Conservation (phyloP, 1,140 invertebrate species). For the Thaumatotibia leucotreta region DNA sequence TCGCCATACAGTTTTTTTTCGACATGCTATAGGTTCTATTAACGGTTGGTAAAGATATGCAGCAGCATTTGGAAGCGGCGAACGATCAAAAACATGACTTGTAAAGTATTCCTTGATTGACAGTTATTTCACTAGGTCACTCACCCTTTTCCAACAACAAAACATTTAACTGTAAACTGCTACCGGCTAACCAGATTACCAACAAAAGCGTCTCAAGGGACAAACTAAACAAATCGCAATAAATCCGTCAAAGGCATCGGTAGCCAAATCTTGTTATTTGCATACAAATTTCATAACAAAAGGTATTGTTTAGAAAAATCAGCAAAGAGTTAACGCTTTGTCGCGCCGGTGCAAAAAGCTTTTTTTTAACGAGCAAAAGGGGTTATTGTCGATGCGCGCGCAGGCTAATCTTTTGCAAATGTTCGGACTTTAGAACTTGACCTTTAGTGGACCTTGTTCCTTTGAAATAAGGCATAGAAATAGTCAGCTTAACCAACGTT, state of each 20-base stretch:
- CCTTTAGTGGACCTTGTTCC: slow-evolving; percentile 19
- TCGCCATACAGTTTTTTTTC: too few species aligned
- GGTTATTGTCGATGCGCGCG: slow-evolving; percentile 59
- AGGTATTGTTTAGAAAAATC: slow-evolving; percentile 16
- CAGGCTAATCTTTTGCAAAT: slow-evolving; percentile 25
- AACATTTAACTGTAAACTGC: not conserved
- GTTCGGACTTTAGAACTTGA: slow-evolving; percentile 14
- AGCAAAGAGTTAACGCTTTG: slow-evolving; percentile 49
- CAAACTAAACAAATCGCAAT: not conserved
- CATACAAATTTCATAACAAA: not conserved
- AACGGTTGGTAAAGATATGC: too few species aligned
- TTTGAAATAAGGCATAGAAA: not conserved
- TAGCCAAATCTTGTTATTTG: not conserved
- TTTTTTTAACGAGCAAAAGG: slow-evolving; percentile 33
- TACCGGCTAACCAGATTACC: not conserved
- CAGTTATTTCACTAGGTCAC: not conserved
- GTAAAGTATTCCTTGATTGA: not conserved
- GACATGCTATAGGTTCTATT: too few species aligned
- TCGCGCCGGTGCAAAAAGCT: not conserved
- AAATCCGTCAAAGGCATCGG: not conserved
- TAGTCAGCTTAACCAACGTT: not conserved
- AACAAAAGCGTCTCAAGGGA: not conserved
- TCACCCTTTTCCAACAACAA: not conserved
- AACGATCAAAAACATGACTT: not conserved
- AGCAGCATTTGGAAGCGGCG: not conserved